A percentile compares a stretch with the other conserved stretches of the same genome.
Evolutionary conservation across 2,888 invertebrate genomes (phyloP).

Genomic region (Synanthedon formicaeformis): DNA sequence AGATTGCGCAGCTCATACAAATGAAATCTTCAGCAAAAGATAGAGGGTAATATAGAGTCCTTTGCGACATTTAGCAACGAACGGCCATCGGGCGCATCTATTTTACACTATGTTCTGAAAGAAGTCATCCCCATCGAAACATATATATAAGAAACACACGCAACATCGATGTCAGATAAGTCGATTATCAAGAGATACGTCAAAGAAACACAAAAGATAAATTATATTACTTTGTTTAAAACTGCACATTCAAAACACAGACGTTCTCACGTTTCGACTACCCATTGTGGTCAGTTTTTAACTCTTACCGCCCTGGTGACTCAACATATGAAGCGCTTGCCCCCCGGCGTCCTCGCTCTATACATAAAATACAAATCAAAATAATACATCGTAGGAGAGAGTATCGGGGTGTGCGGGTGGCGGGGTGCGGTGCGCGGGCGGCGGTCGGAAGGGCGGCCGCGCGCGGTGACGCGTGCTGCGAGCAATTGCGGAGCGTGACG

Average conservation of each 20-base stretch:
- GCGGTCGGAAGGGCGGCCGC: constrained; percentile 19
- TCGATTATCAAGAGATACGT: constrained; percentile 69
- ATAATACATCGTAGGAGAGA: constrained; percentile 69
- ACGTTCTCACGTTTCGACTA: constrained; percentile 69
- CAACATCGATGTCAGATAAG: constrained; percentile 69
- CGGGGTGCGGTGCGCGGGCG: constrained; percentile 3
- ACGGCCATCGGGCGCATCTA: constrained; percentile 70
- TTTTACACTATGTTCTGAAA: constrained; percentile 60
- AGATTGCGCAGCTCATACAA: constrained; percentile 70
- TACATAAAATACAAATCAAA: constrained; percentile 73
- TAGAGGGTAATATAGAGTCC: constrained; percentile 55
- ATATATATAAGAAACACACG: constrained; percentile 58
- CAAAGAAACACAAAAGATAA: constrained; percentile 64
- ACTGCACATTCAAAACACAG: constrained; percentile 69
- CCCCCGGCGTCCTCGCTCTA: constrained; percentile 95
- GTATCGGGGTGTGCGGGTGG: constrained; percentile 57
- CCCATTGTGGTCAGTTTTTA: constrained; percentile 56
- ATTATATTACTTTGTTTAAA: constrained; percentile 48
- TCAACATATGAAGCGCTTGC: constrained; percentile 89
- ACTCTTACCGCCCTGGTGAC: constrained; percentile 95
- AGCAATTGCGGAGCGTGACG: constrained; percentile 24
- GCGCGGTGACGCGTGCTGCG: constrained; percentile 22
- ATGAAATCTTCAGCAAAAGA: constrained; percentile 69
- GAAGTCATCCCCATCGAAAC: constrained; percentile 67
- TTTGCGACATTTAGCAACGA: constrained; percentile 71